Base-by-base conservation (phyloP, 2,113 vertebrate genomes). In the Triplophysa siluroides region DNA sequence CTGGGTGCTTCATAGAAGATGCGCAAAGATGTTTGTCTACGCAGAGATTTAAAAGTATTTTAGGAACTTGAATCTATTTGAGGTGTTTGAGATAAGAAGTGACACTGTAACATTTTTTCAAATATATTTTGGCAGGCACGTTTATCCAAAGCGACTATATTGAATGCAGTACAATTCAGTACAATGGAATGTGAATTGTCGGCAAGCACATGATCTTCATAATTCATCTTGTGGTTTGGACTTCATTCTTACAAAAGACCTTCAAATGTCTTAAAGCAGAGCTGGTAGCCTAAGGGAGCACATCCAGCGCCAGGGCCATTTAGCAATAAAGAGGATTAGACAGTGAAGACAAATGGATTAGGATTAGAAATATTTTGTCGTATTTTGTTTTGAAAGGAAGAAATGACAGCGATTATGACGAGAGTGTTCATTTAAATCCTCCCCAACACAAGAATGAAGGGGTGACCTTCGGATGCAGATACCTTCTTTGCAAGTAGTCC, bases 391-490 rank as follows among this genome's bases (percentile, higher is more conserved):
- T 64, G 54, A 65, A 71, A 65, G 74, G 54, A 64, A 23, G 23
- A 83, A 79, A 76, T 70, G 38, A 64, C 70, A 38, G 71, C 8
- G 68, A 81, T 81, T 83, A 72, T 64, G 78, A 83, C 62, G 2
- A 71, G 52, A 67, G 65, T 62, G 64, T 70, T 85, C 76, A 78
- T 68, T 78, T 69, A 64, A 72, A 81, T 83, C 58, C 65, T 12
- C n/a, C 38, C 58, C 63, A 63, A 47, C 52, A 61, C 19, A 73
- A 13, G 50, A 45, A 19, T 60, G 43, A 43, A 62, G 67, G 24
- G 76, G 82, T 77, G 77, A 84, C 85, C 77, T 86, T 83, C 45
- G 78, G 43, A 79, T 47, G 71, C 11, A 60, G 47, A 58, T 24
- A 63, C 65, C 63, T 47, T 45, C 26, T 69, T 67, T 33, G 29